Percentiles rank a stretch among this genome's conserved stretches.
Conservation (phyloP, 2,888 invertebrate species). For the Amblyteles armatorius region DNA sequence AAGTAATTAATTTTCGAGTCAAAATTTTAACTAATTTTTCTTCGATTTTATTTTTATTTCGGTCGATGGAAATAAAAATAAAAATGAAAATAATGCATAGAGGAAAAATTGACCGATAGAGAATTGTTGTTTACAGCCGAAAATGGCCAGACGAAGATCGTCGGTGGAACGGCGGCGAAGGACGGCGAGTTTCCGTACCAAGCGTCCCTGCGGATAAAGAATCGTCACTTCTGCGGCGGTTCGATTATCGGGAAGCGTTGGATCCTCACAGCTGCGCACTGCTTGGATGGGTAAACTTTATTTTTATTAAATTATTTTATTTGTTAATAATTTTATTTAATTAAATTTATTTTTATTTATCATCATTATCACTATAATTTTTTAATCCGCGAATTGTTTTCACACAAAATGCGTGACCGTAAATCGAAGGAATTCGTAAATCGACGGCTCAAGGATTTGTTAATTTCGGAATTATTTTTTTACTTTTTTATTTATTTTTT, state of each 20-base stretch:
- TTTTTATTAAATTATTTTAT: constrained; percentile 16
- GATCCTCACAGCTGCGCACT: constrained; percentile 87
- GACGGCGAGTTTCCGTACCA: constrained; percentile 87
- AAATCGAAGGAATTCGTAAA: too few relatives aligned
- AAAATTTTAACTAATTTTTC: background rate
- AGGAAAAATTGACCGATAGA: too few relatives aligned
- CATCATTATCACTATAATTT: background rate
- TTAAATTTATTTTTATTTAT: constrained; percentile 1
- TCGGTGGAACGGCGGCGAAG: constrained; percentile 86
- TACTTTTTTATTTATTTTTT: background rate
- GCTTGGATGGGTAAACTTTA: constrained; percentile 85
- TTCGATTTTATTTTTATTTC: too few relatives aligned
- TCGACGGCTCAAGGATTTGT: background rate
- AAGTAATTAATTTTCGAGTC: background rate
- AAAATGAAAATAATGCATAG: too few relatives aligned
- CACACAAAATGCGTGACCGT: too few relatives aligned
- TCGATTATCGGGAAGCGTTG: constrained; percentile 86
- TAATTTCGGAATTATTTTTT: background rate
- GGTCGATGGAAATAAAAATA: too few relatives aligned
- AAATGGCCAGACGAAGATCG: constrained; percentile 77
- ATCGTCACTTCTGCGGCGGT: constrained; percentile 87
- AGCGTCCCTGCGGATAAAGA: constrained; percentile 86
- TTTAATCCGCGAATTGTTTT: background rate
- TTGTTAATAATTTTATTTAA: too few relatives aligned
- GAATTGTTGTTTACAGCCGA: constrained; percentile 51